Base-by-base conservation (phyloP, 1,140 invertebrate genomes). In the Platyscapa corneri region DNA sequence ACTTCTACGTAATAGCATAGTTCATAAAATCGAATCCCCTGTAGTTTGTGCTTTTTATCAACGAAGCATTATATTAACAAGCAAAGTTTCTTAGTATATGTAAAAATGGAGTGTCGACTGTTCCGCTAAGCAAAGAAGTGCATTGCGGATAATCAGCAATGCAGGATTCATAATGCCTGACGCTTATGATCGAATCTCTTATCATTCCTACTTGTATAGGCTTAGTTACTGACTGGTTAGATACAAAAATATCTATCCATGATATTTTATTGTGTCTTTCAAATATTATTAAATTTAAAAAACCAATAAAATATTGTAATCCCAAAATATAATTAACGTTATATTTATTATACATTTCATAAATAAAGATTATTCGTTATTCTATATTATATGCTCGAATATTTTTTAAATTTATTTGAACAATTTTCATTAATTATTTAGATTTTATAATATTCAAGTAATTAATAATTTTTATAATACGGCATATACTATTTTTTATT, bases 31-130 rank as follows among this genome's bases (percentile, higher is more conserved):
- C 37, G 34, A 34, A 20, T 46, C 42, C 56, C 34, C 18, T 32
- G 20, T 12, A 67, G 30, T 39, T 23, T 70, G 14, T n/a, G 30
- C 42, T 7, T 30, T 34, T 37, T 1, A 27, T 60, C 56, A 14
- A 3, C 5, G 56, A 60, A 60, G 27, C 64, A 72, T 84, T 78
- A 72, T 70, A 32, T 84, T 84, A 72, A 84, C 46, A 64, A 84
- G 75, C 0, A 77, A 70, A 78, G 56, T 84, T 78, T 2, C 12
- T 64, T 34, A 49, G 74, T 37, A 16, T 14, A 49, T 5, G 75
- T 32, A 49, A n/a, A 77, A 20, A 56, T 27, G 75, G 3, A 32
- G 49, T 56, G 6, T 37, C 70, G 42, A 34, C 32, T 5, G 18
- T 42, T 32, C 27, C 12, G 34, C 30, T 18, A 42, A 53, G 20